Percentiles rank a stretch among this genome's conserved stretches.
phyloP scores from a whole-genome alignment of 2,113 vertebrate species.

The Tragelaphus imberbis region DNA sequence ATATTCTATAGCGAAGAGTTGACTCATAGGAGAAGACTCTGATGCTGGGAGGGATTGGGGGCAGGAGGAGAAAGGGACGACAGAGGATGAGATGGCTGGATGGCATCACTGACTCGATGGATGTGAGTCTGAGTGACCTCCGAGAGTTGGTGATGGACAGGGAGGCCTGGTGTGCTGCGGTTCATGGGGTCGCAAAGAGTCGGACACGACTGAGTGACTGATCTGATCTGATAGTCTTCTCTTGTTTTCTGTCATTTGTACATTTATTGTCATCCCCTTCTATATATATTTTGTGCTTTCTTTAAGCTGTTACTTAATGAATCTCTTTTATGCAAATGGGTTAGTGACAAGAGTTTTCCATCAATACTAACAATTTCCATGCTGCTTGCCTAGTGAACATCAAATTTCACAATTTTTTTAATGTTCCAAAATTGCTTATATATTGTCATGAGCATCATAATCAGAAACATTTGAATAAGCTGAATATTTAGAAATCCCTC shows the following conservation, averaged over 20 bases:
- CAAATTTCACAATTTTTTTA: neutral
- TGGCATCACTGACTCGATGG: too few relatives aligned
- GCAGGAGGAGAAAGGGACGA: too few relatives aligned
- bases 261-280: neutral
- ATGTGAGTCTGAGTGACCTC: too few relatives aligned
- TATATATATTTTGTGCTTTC: neutral
- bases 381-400: neutral
- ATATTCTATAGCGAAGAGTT: neutral
- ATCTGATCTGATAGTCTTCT: neutral
- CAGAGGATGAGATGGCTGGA: too few relatives aligned
- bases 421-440: neutral
- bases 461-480: neutral
- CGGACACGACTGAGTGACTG: too few relatives aligned
- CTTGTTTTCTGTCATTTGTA: neutral
- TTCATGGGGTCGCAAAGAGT: too few relatives aligned
- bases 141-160: too few relatives aligned
- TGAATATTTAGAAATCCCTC: neutral
- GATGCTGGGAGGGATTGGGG: too few relatives aligned
- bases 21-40: too few relatives aligned
- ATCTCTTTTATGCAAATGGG: neutral
- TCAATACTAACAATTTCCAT: neutral
- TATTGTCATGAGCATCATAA: neutral
- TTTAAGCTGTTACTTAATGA: neutral
- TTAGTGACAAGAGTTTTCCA: neutral
- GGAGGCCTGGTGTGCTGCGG: too few relatives aligned